Base-by-base conservation (phyloP, 2,888 invertebrate genomes). In the Callyntrura sp. region DNA sequence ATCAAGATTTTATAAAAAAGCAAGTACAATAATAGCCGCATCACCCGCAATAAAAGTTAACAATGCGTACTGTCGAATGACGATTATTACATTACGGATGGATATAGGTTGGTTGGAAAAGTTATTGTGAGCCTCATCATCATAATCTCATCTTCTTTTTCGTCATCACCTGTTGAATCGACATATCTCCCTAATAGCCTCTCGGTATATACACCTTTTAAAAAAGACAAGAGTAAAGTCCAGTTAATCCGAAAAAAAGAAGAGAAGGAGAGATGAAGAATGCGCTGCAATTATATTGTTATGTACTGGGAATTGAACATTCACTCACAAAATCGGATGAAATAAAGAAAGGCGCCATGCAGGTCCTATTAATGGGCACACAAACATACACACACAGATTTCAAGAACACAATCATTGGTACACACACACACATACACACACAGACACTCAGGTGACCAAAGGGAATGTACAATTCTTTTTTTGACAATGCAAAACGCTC, bases 281-380 rank as follows among this genome's bases (percentile, higher is more conserved):
- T 43, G 57, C 51, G 9, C 28, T 28, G 57, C 78, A 55, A 79
- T 76, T 76, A 76, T 76, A 76, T 76, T 51, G 14, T 25, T 76
- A 76, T 76, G 76, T 23, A 73, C 48, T 76, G 48, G 23, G 48
- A 51, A 48, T 14, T 51, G 51, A 55, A 28, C 48, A 76, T 76
- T 48, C 51, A 20, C 62, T 57, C 17, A 45, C 17, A 43, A 76
- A 76, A 68, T 76, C 76, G 76, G 76, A 76, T 76, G 76, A 51
- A 76, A 76, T 76, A 76, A 76, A 76, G 25, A 23, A 76, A 76
- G 55, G 76, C 76, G 76, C 76, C 76, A 51, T 76, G 76, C 76
- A 76, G 76, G 25, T 70, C 68, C 68, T 70, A 70, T 70, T 70
- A 70, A 70, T 70, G 68, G 68, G 68, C 68, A 25, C 76, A 76